Percentiles rank a stretch among this genome's conserved stretches.
Evolutionary conservation across 2,113 vertebrate genomes (phyloP).

Genomic region (Coturnix japonica): DNA sequence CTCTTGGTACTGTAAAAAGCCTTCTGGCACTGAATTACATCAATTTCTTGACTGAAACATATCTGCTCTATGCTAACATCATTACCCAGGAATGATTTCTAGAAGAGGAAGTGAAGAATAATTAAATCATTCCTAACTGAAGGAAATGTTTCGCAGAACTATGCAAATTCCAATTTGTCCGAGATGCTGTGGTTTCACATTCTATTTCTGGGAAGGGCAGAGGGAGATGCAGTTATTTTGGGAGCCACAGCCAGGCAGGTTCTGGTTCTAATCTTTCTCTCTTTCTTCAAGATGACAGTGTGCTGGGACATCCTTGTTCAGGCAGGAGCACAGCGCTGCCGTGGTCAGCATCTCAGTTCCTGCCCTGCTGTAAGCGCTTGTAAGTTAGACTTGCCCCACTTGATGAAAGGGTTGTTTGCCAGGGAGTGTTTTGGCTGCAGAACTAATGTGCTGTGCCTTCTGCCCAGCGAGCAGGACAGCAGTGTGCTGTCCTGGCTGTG

Average conservation of each 20-base stretch:
- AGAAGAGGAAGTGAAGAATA: constrained; percentile 68
- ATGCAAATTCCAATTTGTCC: constrained; percentile 68
- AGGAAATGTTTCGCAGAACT: constrained; percentile 72
- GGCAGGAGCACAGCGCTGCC: not conserved
- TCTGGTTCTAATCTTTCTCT: not conserved
- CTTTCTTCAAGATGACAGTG: not conserved
- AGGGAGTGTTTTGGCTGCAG: not conserved
- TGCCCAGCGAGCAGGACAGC: not conserved
- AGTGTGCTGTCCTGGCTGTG: fast-evolving
- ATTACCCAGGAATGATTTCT: constrained; percentile 71
- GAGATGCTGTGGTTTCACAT: constrained; percentile 53
- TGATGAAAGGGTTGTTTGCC: not conserved
- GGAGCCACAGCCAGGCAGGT: not conserved
- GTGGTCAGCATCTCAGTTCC: not conserved
- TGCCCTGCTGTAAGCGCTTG: not conserved
- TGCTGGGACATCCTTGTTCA: not conserved
- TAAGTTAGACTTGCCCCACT: not conserved
- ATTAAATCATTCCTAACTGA: constrained; percentile 73
- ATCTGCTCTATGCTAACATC: constrained; percentile 71
- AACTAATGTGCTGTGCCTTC: fast-evolving
- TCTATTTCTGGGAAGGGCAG: constrained; percentile 67
- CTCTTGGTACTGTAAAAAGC: not conserved
- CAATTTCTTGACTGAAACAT: constrained; percentile 63
- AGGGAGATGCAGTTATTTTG: constrained; percentile 32
- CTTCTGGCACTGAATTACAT: constrained; percentile 66